phyloP scores from a whole-genome alignment of 2,888 invertebrate genomes.

The Hipparchia semele region DNA sequence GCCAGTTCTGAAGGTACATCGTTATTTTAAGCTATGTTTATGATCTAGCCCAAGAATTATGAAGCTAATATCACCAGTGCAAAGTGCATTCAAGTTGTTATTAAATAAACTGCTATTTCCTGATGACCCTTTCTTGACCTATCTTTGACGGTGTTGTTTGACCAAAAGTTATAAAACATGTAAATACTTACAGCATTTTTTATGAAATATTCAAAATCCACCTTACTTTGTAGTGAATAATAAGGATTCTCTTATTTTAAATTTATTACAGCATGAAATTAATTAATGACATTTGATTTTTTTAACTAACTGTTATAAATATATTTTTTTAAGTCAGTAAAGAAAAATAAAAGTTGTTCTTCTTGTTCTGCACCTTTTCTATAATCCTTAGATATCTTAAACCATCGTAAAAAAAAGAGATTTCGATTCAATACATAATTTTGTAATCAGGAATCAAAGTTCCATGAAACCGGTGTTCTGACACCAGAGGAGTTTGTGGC shows the following conservation, averaged over 20 bases:
- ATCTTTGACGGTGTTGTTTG: background rate
- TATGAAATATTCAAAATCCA: background rate
- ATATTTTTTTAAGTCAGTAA: background rate
- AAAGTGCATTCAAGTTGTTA: background rate
- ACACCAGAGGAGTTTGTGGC: constrained; percentile 99
- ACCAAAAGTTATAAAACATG: background rate
- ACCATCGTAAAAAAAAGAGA: background rate
- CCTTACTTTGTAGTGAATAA: background rate
- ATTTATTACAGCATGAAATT: background rate
- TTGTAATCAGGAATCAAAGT: constrained; percentile 93
- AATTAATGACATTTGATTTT: too few species aligned
- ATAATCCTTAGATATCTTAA: background rate
- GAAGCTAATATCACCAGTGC: background rate
- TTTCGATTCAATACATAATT: constrained; percentile 1
- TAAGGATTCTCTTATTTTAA: background rate
- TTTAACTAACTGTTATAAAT: background rate
- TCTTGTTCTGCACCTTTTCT: background rate
- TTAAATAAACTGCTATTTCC: background rate
- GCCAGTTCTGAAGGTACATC: constrained; percentile 94
- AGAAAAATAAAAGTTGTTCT: background rate
- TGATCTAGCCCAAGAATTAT: background rate
- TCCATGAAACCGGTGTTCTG: constrained; percentile 97
- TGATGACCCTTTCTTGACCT: background rate
- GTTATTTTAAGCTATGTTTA: constrained; percentile 3
- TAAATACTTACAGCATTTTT: background rate